Conservation (phyloP, 2,797 vertebrate species). For the Anas bahamensis region DNA sequence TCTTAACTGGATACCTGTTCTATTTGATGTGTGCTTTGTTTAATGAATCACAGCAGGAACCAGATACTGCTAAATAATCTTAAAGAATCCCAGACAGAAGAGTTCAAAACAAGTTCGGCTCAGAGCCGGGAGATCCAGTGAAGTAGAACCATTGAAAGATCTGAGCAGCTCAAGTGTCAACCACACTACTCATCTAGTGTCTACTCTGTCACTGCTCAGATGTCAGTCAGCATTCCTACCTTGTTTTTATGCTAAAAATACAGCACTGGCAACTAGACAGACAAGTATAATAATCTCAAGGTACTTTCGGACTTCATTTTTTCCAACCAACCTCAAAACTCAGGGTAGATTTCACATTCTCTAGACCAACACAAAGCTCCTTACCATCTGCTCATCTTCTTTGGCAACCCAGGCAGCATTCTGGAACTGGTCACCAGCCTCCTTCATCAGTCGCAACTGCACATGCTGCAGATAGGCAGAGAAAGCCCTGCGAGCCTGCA, state of each 20-base stretch:
- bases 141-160: background rate
- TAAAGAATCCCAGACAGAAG: background rate
- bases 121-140: background rate
- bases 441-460: conserved; percentile 88
- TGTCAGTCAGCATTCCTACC: background rate
- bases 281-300: background rate
- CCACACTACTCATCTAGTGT: background rate
- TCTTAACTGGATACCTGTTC: background rate
- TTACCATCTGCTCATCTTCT: conserved; percentile 95
- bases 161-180: background rate
- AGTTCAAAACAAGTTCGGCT: background rate
- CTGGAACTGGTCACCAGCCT: conserved; percentile 78
- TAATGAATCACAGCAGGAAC: background rate
- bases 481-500: conserved; percentile 94
- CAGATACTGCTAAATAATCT: background rate
- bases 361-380: conserved; percentile 31
- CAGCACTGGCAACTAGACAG: background rate
- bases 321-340: background rate
- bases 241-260: background rate
- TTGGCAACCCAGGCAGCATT: conserved; percentile 85
- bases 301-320: background rate
- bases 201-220: background rate
- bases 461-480: conserved; percentile 94
- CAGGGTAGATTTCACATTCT: background rate
- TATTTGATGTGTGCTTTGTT: background rate